Evolutionary conservation across 2,113 vertebrate genomes (phyloP).

Genomic region (Microcebus ravelobensis): DNA sequence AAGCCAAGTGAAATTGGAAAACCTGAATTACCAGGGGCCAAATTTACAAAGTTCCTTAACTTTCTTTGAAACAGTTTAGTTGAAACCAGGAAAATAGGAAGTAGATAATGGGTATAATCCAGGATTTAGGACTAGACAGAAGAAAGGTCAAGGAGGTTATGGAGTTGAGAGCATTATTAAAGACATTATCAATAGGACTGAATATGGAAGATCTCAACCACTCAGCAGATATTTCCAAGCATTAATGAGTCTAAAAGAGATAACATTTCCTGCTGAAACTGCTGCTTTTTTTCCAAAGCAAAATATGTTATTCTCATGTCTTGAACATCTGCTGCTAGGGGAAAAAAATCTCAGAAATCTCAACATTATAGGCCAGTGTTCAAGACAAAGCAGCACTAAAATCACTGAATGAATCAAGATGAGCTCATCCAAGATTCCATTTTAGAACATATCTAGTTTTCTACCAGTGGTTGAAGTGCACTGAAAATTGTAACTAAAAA

Average conservation of each 20-base stretch:
- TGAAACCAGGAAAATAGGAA: not conserved
- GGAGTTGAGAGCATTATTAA: not conserved
- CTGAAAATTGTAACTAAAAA: slow-evolving; percentile 25
- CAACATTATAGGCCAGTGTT: slow-evolving; percentile 15
- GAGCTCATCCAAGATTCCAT: slow-evolving; percentile 32
- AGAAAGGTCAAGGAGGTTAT: not conserved
- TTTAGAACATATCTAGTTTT: slow-evolving; percentile 29
- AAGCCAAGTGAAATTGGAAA: not conserved
- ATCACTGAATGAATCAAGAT: slow-evolving; percentile 50
- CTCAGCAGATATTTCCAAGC: not conserved
- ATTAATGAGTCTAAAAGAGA: slow-evolving; percentile 48
- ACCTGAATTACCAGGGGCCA: not conserved
- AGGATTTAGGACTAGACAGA: not conserved
- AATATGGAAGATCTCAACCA: not conserved
- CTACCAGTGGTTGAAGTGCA: not conserved
- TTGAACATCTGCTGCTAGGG: slow-evolving; percentile 54
- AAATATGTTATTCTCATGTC: slow-evolving; percentile 63
- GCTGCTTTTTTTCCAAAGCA: slow-evolving; percentile 54
- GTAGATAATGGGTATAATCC: not conserved
- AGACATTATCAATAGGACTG: not conserved
- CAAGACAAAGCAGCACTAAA: not conserved
- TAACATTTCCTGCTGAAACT: slow-evolving; percentile 51
- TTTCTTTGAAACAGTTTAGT: not conserved
- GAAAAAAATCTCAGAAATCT: slow-evolving; percentile 14
- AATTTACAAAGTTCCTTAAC: not conserved